Percentiles rank a stretch among this genome's conserved stretches.
These are phyloP conservation scores for Trachelus tabidus DNA, from an alignment of 2,888 invertebrate genomes.

Conservation along the genomic window DNA sequence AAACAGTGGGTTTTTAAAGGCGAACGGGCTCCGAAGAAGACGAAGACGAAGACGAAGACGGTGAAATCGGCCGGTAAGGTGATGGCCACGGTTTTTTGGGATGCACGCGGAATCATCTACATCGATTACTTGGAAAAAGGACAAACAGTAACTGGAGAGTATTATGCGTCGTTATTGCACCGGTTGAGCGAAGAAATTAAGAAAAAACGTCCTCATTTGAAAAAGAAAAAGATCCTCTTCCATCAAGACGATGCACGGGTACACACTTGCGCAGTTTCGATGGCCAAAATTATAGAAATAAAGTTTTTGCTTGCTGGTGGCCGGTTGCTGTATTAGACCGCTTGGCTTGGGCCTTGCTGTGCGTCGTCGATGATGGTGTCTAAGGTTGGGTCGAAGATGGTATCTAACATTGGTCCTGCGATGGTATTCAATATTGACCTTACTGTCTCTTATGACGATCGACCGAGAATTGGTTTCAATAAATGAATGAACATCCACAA, in stretches of 20 bases:
- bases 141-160: slow-evolving; percentile 39
- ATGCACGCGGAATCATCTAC: slow-evolving; percentile 42
- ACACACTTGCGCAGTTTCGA: slow-evolving; percentile 13
- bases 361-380: too few species aligned
- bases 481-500: too few species aligned
- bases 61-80: slow-evolving; percentile 22
- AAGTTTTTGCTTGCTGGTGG: too few species aligned
- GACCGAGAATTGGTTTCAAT: too few species aligned
- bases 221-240: slow-evolving; percentile 37
- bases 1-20: slow-evolving; percentile 26
- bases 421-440: too few species aligned
- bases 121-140: slow-evolving; percentile 48
- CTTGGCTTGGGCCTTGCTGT: too few species aligned
- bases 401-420: too few species aligned
- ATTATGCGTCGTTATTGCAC: slow-evolving; percentile 37
- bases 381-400: too few species aligned
- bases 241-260: slow-evolving; percentile 36
- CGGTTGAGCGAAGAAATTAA: slow-evolving; percentile 36
- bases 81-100: slow-evolving; percentile 48
- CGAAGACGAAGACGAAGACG: slow-evolving; percentile 23
- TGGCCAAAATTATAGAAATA: slow-evolving; percentile 19
- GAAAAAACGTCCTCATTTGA: slow-evolving; percentile 40
- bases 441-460: too few species aligned
- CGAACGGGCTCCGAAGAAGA: slow-evolving; percentile 27
- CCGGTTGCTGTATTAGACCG: too few species aligned